Evolutionary conservation across 2,797 vertebrate species (phyloP).

Genomic region (Dromococcyx pavoninus): DNA sequence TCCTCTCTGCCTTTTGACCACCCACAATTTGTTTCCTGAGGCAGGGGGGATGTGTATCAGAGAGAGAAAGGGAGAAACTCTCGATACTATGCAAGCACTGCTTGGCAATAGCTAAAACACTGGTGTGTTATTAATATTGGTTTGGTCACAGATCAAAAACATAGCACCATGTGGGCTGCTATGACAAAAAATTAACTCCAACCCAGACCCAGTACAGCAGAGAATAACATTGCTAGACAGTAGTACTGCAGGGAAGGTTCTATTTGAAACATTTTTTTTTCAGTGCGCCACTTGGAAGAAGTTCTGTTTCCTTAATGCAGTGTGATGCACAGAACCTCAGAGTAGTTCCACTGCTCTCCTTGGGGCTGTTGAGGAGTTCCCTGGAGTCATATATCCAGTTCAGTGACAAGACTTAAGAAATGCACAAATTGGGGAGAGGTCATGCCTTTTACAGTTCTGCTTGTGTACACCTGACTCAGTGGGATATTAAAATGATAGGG

Average conservation of each 20-base stretch:
- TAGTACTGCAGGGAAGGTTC: not conserved
- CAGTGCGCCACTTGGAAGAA: not conserved
- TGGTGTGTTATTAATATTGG: not conserved
- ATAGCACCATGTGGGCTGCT: not conserved
- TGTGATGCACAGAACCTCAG: not conserved
- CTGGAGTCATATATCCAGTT: not conserved
- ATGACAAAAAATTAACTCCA: not conserved
- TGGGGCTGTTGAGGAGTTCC: not conserved
- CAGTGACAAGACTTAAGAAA: not conserved
- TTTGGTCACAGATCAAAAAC: not conserved
- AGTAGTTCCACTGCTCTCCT: not conserved
- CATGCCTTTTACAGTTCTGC: not conserved
- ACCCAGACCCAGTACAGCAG: not conserved
- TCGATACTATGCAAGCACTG: not conserved
- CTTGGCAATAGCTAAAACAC: not conserved
- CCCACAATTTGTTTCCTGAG: fast-evolving
- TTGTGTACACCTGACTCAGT: not conserved
- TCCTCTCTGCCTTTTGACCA: not conserved
- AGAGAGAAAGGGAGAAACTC: not conserved
- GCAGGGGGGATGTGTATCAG: not conserved
- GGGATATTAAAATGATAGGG: not conserved
- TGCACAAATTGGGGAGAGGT: not conserved
- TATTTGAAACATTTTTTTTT: not conserved
- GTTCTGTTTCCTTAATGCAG: not conserved
- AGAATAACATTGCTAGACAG: not conserved